A percentile compares a stretch with the other conserved stretches of the same genome.
These are phyloP conservation scores for Ophonus ardosiacus DNA, from an alignment of 2,888 invertebrate species.

Conservation along the genomic window DNA sequence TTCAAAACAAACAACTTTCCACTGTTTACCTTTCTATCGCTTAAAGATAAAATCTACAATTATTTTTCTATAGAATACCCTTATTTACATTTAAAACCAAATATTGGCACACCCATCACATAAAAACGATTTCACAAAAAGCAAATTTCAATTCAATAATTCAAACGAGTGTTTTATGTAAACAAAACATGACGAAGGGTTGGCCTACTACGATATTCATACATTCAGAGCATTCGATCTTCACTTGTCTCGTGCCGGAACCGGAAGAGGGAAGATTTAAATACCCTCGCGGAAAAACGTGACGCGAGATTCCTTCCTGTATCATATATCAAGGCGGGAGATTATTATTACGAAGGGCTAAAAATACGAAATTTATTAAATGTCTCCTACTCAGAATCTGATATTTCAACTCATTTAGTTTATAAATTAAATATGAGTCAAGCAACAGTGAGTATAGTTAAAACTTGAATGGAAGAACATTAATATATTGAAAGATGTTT, in stretches of 20 bases:
- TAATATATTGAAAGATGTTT: too few species aligned
- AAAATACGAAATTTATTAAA: neutral
- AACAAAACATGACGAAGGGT: conserved; percentile 46
- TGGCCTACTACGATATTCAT: conserved; percentile 53
- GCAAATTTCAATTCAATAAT: conserved; percentile 49
- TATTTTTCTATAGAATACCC: neutral
- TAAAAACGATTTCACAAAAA: conserved; percentile 43
- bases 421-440: too few species aligned
- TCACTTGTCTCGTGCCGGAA: conserved; percentile 50
- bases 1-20: neutral
- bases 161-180: conserved; percentile 39
- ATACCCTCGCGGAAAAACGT: conserved; percentile 17
- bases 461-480: too few species aligned
- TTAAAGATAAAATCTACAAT: neutral
- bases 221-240: conserved; percentile 48
- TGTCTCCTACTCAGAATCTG: neutral
- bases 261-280: conserved; percentile 36
- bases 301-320: neutral
- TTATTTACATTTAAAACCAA: conserved; percentile 45
- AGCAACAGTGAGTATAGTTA: too few species aligned
- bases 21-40: neutral
- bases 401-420: too few species aligned
- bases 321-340: neutral
- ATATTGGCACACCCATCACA: conserved; percentile 45
- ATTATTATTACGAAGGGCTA: neutral